These are phyloP conservation scores for Agriopis aurantiaria DNA, from an alignment of 2,888 invertebrate genomes.

Conservation along the genomic window DNA sequence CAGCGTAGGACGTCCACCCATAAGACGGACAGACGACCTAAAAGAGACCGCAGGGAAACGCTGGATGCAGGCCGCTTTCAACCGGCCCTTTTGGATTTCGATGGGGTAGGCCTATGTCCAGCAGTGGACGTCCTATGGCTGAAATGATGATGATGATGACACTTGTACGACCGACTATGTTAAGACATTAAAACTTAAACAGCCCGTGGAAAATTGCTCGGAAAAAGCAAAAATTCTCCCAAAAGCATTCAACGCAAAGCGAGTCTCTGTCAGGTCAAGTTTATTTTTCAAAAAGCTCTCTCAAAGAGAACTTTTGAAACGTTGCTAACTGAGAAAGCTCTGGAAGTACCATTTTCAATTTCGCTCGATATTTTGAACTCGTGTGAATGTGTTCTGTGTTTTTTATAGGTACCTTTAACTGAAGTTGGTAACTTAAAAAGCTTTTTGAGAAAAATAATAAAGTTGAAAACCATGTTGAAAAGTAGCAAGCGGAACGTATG, in stretches of 20 bases:
- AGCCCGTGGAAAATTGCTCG: neutral
- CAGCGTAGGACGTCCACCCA: too few relatives aligned
- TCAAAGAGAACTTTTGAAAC: slow-evolving; percentile 28
- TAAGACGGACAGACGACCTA: too few relatives aligned
- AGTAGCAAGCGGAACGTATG: too few relatives aligned
- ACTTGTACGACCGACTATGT: neutral
- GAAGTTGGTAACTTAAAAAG: neutral
- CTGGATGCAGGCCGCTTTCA: too few relatives aligned
- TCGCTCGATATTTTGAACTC: slow-evolving; percentile 7
- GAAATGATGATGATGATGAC: too few relatives aligned
- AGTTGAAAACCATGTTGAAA: too few relatives aligned
- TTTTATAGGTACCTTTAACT: neutral
- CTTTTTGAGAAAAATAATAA: neutral
- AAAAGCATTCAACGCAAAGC: slow-evolving; percentile 18
- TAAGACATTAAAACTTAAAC: slow-evolving; percentile 1
- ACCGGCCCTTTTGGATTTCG: too few relatives aligned
- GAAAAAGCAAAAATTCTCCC: slow-evolving; percentile 11
- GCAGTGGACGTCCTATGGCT: too few relatives aligned
- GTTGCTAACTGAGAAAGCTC: slow-evolving; percentile 20
- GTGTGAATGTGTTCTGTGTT: neutral
- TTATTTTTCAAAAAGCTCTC: slow-evolving; percentile 29
- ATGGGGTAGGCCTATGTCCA: too few relatives aligned
- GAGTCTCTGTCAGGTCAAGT: slow-evolving; percentile 9
- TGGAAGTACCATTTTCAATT: slow-evolving; percentile 19
- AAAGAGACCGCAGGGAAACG: too few relatives aligned